Conservation (phyloP, 2,113 vertebrate species). For the Engystomops pustulosus region DNA sequence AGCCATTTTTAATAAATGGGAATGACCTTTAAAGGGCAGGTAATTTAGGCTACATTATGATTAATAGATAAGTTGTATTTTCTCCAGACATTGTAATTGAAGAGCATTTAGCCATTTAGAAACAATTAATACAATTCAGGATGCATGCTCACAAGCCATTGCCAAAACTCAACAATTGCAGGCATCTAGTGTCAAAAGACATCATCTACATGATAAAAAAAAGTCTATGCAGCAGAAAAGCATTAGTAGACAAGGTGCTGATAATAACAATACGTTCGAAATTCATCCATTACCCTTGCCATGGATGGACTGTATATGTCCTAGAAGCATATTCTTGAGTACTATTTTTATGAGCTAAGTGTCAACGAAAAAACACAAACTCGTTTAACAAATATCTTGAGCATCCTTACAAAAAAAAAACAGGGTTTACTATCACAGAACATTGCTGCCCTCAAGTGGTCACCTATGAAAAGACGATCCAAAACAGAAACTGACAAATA, state of each 20-base stretch:
- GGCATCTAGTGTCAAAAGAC: background rate
- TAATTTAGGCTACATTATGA: constrained; percentile 1
- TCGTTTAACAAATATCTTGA: constrained; percentile 17
- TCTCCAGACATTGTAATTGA: background rate
- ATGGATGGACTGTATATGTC: background rate
- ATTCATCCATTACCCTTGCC: background rate
- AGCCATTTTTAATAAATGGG: background rate
- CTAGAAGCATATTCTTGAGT: background rate
- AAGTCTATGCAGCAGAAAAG: background rate
- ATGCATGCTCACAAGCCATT: background rate
- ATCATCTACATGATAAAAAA: too few species aligned
- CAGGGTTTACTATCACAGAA: background rate
- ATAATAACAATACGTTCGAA: background rate
- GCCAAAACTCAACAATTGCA: background rate
- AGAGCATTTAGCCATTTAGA: background rate
- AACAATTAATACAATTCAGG: background rate
- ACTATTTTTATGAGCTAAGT: constrained; percentile 23
- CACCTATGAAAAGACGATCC: background rate
- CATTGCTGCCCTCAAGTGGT: constrained; percentile 48
- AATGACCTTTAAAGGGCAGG: background rate
- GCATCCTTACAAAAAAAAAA: background rate
- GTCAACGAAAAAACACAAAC: background rate
- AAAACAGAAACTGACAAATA: background rate
- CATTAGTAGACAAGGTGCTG: background rate
- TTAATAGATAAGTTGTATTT: background rate